A percentile compares a stretch with the other conserved stretches of the same genome.
Evolutionary conservation across 2,113 vertebrate genomes (phyloP).

Genomic region (Antidorcas marsupialis): DNA sequence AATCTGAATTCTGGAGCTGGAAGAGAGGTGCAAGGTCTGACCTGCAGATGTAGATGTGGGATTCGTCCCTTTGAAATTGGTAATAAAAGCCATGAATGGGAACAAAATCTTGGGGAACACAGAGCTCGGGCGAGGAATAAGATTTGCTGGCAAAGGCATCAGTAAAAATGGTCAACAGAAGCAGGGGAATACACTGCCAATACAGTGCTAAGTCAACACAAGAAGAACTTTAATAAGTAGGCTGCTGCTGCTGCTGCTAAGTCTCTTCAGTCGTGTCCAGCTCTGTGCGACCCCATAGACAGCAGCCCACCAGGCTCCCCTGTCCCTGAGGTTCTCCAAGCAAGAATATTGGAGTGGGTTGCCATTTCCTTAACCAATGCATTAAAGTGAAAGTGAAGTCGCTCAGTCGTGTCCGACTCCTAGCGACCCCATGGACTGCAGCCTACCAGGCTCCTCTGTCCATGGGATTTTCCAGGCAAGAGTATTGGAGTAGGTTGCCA

Average conservation of each 20-base stretch:
- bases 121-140: background rate
- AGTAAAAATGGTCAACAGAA: background rate
- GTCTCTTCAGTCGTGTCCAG: background rate
- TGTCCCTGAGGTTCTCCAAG: too few relatives aligned
- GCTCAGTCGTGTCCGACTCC: too few relatives aligned
- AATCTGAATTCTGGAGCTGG: background rate
- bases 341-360: too few relatives aligned
- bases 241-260: background rate
- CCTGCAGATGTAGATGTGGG: background rate
- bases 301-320: background rate
- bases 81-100: background rate
- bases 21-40: background rate
- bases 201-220: background rate
- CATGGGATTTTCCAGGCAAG: background rate
- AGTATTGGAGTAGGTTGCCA: background rate
- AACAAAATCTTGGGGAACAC: background rate
- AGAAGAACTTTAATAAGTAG: background rate
- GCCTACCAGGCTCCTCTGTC: background rate
- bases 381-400: too few relatives aligned
- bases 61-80: background rate
- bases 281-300: background rate
- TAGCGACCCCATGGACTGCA: background rate
- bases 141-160: background rate
- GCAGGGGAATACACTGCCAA: background rate
- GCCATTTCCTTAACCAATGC: too few relatives aligned